Evolutionary conservation across 1,140 invertebrate genomes (phyloP).

Genomic region (Sitophilus oryzae): DNA sequence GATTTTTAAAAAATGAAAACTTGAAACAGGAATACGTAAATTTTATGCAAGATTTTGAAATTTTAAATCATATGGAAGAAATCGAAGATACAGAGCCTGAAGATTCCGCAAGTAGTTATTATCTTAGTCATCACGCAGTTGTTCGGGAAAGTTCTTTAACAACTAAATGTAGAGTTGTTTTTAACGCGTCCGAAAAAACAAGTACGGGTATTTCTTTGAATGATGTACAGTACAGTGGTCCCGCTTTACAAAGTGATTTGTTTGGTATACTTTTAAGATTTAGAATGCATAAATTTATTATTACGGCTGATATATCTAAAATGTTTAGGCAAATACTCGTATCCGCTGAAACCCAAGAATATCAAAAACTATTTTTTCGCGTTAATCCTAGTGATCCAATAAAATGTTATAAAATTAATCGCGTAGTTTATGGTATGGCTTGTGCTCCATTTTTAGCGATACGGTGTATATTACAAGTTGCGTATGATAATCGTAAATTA

Average conservation of each 20-base stretch:
- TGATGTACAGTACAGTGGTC: constrained; percentile 39
- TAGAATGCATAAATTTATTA: constrained; percentile 33
- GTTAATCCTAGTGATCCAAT: constrained; percentile 26
- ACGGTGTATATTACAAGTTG: constrained; percentile 23
- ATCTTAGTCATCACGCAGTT: constrained; percentile 39
- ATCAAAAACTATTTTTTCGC: constrained; percentile 46
- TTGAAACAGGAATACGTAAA: no score
- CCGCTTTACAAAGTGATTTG: constrained; percentile 42
- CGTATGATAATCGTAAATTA: constrained; percentile 10
- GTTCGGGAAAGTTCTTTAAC: constrained; percentile 28
- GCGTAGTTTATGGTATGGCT: constrained; percentile 32
- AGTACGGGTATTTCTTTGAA: constrained; percentile 39
- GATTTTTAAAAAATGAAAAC: no score
- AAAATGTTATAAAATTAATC: constrained; percentile 32
- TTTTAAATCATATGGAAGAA: no score
- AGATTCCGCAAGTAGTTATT: no score
- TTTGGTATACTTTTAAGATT: constrained; percentile 44
- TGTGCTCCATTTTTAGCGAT: constrained; percentile 32
- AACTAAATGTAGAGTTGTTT: constrained; percentile 39
- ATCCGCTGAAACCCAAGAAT: constrained; percentile 34
- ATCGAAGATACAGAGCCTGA: no score
- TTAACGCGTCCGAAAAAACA: constrained; percentile 38
- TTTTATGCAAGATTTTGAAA: no score
- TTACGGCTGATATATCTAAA: constrained; percentile 38
- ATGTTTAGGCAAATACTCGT: constrained; percentile 41